These are phyloP conservation scores for Dinomys branickii DNA, from an alignment of 2,113 vertebrate genomes.

Conservation along the genomic window DNA sequence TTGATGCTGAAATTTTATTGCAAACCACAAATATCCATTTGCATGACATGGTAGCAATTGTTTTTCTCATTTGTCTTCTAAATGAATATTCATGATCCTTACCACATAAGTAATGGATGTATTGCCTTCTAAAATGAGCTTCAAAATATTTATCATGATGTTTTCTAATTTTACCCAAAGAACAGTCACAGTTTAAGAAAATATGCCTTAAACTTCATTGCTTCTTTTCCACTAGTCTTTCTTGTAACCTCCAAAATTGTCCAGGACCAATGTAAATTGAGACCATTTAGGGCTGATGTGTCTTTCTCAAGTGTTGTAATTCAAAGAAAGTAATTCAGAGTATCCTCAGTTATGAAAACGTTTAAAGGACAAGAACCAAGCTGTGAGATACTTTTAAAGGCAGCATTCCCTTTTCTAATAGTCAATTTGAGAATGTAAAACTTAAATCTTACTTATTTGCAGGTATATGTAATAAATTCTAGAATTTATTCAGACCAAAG, in stretches of 20 bases:
- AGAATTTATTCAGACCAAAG: not conserved
- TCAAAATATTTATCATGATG: constrained; percentile 13
- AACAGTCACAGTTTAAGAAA: constrained; percentile 26
- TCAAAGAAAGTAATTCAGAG: not conserved
- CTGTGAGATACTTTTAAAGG: not conserved
- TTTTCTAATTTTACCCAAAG: not conserved
- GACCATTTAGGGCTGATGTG: not conserved
- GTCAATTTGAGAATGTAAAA: not conserved
- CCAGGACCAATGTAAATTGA: not conserved
- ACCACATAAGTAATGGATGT: not conserved
- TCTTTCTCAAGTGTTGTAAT: constrained; percentile 23
- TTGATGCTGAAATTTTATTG: not conserved
- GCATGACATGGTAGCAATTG: not conserved
- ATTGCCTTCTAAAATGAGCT: constrained; percentile 31
- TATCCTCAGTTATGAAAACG: no score
- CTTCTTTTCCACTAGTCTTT: not conserved
- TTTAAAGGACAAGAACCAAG: not conserved
- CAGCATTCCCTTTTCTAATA: not conserved
- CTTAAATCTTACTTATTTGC: not conserved
- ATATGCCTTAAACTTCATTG: not conserved
- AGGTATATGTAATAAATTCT: not conserved
- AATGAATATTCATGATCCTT: not conserved
- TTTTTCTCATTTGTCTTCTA: not conserved
- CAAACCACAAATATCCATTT: not conserved
- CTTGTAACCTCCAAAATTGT: not conserved